Evolutionary conservation across 2,113 vertebrate species (phyloP), one percentile per base, ranked within the genome.

Genomic region (Melanotaenia duboulayi): DNA sequence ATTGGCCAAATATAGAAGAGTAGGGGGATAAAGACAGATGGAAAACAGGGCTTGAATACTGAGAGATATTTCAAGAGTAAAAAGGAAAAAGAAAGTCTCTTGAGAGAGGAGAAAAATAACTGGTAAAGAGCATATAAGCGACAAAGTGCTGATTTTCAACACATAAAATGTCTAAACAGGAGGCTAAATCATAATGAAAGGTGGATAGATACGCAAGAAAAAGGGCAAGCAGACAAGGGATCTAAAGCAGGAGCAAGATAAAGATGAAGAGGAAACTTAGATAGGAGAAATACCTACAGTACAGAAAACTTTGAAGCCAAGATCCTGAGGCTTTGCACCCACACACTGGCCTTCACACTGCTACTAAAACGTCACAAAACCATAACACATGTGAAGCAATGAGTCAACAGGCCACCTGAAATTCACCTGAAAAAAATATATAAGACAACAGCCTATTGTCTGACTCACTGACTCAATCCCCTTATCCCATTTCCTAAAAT

Each of bases 371-470:
- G 69, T 78, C 35, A 54, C 65, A 80, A 52, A 84, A 71, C 76
- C 52, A 81, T 59, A 58, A 69, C 74, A 77, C 20, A 44, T 76
- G 74, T 69, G 56, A 46, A 40, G 50, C n/a, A 65, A 46, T 83
- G 13, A 74, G 81, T 50, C 63, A 77, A 76, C 40, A 64, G 76
- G 81, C 76, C 63, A 81, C 57, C 64, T 82, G 60, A 85, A 82
- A 74, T 17, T 70, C 19, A 49, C 25, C 7, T 16, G 28, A n/a
- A 62, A 52, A 67, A 59, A 74, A 76, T 20, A 40, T 42, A 52
- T 13, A 74, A 82, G 71, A 83, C 32, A 81, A 65, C n/a, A 52
- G 52, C 70, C 69, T 55, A 49, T 66, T 84, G 71, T 83, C 24
- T 48, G 20, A 40, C 54, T 19, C 10, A 3, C 57, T 55, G 67